These are phyloP conservation scores for Gisinianus flammeolus DNA, from an alignment of 2,888 invertebrate species.

Conservation along the genomic window DNA sequence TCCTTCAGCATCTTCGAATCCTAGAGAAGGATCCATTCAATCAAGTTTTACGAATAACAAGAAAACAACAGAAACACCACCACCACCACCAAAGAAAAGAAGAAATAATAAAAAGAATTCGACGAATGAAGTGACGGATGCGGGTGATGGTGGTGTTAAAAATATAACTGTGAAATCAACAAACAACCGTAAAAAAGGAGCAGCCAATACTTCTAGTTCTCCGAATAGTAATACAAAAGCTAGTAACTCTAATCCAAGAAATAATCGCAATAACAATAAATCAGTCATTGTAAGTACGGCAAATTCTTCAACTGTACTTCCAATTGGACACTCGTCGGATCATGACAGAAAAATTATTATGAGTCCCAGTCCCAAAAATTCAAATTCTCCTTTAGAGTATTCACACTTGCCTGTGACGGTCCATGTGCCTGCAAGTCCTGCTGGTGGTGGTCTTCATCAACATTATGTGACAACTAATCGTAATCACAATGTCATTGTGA, in stretches of 20 bases:
- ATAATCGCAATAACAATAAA: conserved; percentile 42
- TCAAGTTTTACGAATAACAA: conserved; percentile 15
- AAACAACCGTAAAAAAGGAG: conserved; percentile 8
- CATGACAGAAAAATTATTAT: conserved; percentile 55
- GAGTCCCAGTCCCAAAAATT: conserved; percentile 55
- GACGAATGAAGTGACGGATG: not conserved
- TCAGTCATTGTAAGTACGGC: conserved; percentile 57
- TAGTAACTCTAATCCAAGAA: conserved; percentile 21
- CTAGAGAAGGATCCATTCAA: not conserved
- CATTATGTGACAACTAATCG: conserved; percentile 37
- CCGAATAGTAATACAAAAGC: conserved; percentile 28
- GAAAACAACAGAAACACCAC: not conserved
- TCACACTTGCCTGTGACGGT: conserved; percentile 53
- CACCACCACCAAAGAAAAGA: conserved; percentile 31
- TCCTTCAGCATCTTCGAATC: not conserved
- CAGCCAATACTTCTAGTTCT: not conserved
- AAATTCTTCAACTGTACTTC: conserved; percentile 35
- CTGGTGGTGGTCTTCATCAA: conserved; percentile 32
- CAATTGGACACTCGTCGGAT: conserved; percentile 30
- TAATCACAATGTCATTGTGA: conserved; percentile 53
- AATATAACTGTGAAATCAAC: conserved; percentile 7
- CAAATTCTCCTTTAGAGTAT: conserved; percentile 42
- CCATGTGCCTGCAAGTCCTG: conserved; percentile 50
- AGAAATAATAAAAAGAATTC: conserved; percentile 38
- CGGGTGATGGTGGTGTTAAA: not conserved